Base-by-base conservation (phyloP, 2,888 invertebrate genomes). In the Ochlodes sylvanus region DNA sequence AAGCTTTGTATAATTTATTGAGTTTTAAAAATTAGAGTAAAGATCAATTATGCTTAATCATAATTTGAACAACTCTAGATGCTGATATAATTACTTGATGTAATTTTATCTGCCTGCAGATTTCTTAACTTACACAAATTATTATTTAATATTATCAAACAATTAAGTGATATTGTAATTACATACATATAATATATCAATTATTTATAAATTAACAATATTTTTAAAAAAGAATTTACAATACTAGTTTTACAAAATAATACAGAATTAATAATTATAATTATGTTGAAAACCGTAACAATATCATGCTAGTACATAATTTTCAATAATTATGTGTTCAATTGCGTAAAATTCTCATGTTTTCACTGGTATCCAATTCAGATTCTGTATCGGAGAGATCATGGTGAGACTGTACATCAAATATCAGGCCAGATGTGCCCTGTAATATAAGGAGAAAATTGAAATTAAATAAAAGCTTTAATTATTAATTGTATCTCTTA, bases 371-470 rank as follows among this genome's bases (percentile, higher is more conserved):
- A 73, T 89, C 89, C 41, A 85, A 64, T 69, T 90, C 88, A 0
- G 92, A 90, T 67, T 91, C 91, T 0, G 90, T 90, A 60, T 90
- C 91, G 0, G 90, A 90, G 44, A 81, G 69, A 68, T 87, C 83
- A 44, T 81, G 79, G 9, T 79, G 79, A 15, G 83, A 70, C 47
- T 64, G 56, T 6, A 50, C 56, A 4, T 80, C 76, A 50, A 87
- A 74, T 1, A 73, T 57, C 41, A 86, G 62, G 0, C 79, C 82
- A 0, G 82, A 77, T 17, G 83, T 81, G 14, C 77, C 79, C 92
- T 91, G 82, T 0, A 63, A 57, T 66, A 67, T 38, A 50, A 57
- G 17, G 50, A 17, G 34, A 34, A 19, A 19, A 21, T 27, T 14
- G 10, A 10, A 7, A 47, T 7, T n/a, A n/a, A 19, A 19, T 19